Conservation (phyloP, 2,888 invertebrate genomes). For the Acanthococcus lagerstroemiae region DNA sequence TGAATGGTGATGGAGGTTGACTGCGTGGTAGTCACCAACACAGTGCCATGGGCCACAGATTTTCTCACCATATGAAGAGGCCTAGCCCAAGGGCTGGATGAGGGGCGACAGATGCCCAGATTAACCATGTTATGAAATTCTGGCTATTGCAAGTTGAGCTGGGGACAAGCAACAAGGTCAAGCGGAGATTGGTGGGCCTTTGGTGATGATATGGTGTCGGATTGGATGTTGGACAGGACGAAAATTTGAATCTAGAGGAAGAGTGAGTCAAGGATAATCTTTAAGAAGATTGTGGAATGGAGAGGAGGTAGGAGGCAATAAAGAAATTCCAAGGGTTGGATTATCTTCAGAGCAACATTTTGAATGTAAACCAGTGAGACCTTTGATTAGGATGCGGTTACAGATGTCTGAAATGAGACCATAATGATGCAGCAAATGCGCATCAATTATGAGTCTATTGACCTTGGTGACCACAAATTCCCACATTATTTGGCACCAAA, state of each 20-base stretch:
- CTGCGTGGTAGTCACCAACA: slow-evolving; percentile 41
- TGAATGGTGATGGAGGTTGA: slow-evolving; percentile 38
- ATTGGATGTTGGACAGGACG: not conserved
- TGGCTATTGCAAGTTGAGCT: not conserved
- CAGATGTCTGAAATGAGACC: not conserved
- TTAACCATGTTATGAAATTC: too few relatives aligned
- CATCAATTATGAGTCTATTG: not conserved
- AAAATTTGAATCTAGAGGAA: not conserved
- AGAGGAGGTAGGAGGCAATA: not conserved
- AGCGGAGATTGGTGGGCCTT: not conserved
- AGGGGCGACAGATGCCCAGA: not conserved
- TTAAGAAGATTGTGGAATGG: not conserved
- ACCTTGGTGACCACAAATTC: not conserved
- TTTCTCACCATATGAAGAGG: slow-evolving; percentile 39
- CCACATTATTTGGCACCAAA: not conserved
- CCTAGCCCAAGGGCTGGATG: slow-evolving; percentile 39
- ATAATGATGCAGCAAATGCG: not conserved
- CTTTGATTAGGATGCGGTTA: not conserved
- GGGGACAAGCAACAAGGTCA: not conserved
- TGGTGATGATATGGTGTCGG: not conserved
- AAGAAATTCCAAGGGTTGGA: not conserved
- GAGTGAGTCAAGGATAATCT: not conserved
- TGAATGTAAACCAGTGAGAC: not conserved
- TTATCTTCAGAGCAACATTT: not conserved
- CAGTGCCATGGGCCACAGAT: slow-evolving; percentile 38